Conservation (phyloP, 2,797 vertebrate genomes). For the Micrastur ruficollis region DNA sequence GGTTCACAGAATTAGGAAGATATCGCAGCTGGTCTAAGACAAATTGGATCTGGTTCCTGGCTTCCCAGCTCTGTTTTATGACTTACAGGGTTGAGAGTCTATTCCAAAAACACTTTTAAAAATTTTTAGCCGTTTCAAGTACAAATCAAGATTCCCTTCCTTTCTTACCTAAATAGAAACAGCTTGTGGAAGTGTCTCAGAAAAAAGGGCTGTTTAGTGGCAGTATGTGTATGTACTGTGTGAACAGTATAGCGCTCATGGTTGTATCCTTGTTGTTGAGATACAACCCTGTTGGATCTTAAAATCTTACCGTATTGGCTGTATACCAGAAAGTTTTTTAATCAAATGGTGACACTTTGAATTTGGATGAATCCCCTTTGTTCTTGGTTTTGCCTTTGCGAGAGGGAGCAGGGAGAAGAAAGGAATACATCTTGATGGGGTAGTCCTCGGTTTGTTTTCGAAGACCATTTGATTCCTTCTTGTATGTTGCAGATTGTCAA, state of each 20-base stretch:
- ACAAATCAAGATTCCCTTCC: background rate
- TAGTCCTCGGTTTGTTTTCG: background rate
- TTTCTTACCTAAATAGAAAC: background rate
- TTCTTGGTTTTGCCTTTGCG: background rate
- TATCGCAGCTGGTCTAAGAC: background rate
- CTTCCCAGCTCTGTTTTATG: background rate
- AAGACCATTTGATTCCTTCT: background rate
- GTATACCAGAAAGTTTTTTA: background rate
- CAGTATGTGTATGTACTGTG: fast-evolving
- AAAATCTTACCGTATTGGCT: background rate
- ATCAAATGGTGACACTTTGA: background rate
- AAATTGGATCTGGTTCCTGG: background rate
- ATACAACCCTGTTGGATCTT: background rate
- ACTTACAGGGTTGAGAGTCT: background rate
- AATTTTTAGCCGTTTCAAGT: background rate
- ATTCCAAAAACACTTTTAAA: background rate
- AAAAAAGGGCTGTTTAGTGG: background rate
- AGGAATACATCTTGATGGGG: background rate
- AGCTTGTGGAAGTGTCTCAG: background rate
- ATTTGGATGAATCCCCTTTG: background rate
- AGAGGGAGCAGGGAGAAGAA: background rate
- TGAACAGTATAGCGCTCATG: background rate
- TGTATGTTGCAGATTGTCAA: background rate
- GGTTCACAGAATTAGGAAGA: background rate
- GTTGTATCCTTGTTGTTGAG: background rate